Conservation (phyloP, 2,797 vertebrate species). For the Gymnocypris eckloni region DNA sequence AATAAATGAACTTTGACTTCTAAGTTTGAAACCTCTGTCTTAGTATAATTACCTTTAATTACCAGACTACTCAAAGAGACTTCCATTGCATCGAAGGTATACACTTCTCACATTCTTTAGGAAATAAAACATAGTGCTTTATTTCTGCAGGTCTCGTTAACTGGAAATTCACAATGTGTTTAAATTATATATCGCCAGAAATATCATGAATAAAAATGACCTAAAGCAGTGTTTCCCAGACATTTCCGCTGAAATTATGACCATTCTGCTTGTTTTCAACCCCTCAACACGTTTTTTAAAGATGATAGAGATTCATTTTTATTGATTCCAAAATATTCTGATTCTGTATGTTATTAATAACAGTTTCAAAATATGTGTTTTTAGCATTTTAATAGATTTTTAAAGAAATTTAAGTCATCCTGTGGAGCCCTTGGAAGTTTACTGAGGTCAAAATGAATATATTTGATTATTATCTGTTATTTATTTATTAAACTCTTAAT, state of each 20-base stretch:
- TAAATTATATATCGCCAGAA: background rate
- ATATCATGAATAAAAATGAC: background rate
- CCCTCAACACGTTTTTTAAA: too few relatives aligned
- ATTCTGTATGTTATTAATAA: background rate
- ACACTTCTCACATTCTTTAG: background rate
- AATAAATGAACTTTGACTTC: background rate
- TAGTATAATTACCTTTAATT: background rate
- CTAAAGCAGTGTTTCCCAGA: background rate
- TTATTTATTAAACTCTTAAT: background rate
- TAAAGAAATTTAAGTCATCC: background rate
- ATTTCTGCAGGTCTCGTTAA: background rate
- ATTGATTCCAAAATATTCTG: too few relatives aligned
- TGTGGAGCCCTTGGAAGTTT: background rate
- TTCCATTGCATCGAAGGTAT: background rate
- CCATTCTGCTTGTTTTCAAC: background rate
- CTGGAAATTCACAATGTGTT: background rate
- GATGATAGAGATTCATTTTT: background rate
- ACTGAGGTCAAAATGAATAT: background rate
- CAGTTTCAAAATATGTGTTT: background rate
- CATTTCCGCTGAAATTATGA: background rate
- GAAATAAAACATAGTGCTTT: background rate
- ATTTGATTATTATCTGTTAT: background rate
- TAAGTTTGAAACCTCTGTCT: background rate
- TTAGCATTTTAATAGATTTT: background rate
- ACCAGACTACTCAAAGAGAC: background rate